These are phyloP conservation scores for Erebia epiphron DNA, from an alignment of 2,888 invertebrate species.

Conservation along the genomic window DNA sequence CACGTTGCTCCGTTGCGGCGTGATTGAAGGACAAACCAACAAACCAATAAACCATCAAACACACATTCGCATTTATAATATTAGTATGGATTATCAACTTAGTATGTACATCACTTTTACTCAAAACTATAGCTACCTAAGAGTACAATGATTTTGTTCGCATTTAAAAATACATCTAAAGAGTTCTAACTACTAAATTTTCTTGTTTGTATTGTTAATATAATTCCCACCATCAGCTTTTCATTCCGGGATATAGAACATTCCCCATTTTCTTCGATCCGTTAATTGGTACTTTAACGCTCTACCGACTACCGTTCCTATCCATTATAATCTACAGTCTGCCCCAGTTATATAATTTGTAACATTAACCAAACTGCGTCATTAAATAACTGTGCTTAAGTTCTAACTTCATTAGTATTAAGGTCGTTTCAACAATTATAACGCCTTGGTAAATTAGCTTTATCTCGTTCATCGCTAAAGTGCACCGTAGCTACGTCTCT, in stretches of 20 bases:
- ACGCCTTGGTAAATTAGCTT: constrained; percentile 44
- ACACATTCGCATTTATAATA: no score
- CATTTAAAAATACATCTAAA: neutral
- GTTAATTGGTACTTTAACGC: constrained; percentile 8
- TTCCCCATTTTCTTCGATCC: constrained; percentile 12
- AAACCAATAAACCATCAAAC: no score
- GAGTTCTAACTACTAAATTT: neutral
- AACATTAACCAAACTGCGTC: constrained; percentile 13
- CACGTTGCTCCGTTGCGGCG: no score
- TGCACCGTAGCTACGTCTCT: constrained; percentile 33
- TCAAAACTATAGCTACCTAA: no score
- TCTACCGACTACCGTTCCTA: neutral
- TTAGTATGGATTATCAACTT: no score
- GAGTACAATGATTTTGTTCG: no score
- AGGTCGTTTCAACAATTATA: constrained; percentile 43
- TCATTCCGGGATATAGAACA: neutral
- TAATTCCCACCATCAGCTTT: neutral
- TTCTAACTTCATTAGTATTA: constrained; percentile 38
- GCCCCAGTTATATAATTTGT: constrained; percentile 15
- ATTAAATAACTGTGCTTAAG: constrained; percentile 23
- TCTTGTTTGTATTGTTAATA: constrained; percentile 12
- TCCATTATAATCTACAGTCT: constrained; percentile 6
- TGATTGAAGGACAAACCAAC: no score
- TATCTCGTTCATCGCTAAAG: constrained; percentile 43
- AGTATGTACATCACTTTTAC: no score